Base-by-base conservation (phyloP, 2,113 vertebrate genomes). In the Phainopepla nitens region DNA sequence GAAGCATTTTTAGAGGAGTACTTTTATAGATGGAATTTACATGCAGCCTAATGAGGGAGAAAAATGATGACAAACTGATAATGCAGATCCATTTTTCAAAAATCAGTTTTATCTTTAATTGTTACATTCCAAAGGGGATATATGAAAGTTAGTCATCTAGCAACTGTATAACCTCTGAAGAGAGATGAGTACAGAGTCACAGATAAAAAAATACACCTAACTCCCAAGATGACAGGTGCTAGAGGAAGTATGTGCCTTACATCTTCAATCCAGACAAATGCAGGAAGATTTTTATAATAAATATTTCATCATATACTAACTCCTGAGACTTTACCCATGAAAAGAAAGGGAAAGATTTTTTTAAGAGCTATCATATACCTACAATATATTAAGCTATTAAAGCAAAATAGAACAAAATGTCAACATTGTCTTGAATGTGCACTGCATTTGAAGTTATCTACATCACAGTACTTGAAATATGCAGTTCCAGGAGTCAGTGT, bases 101-200 rank as follows among this genome's bases (percentile, higher is more conserved):
- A 98, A 98, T 93, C 94, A 96, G 78, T 49, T 90, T 97, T 61
- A 90, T 92, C 90, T 97, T 98, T 98, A 97, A 98, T 97, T 96
- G 57, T 97, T 98, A 95, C 97, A 98, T 97, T 98, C 94, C 96
- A 97, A 97, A 98, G 93, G 87, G 72, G 91, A 95, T 92, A 94
- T 96, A 97, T 65, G 93, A 97, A 95, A 96, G 70, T 92, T 95
- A 97, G 81, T 96, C 92, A 97, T 82, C 76, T 91, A 96, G 87
- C 91, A 97, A 97, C 84, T 96, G 83, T 83, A 82, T 36, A 94
- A 94, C 64, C 79, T 97, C 95, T 96, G 88, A 75, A 79, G 77
- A 96, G 81, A 90, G 77, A 95, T 64, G 76, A 91, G 36, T 91
- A 95, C 51, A 62, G 89, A 93, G 94, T 85, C 66, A 96, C 90